Evolutionary conservation across 1,140 invertebrate species (phyloP).

Genomic region (Drosophila ananassae): DNA sequence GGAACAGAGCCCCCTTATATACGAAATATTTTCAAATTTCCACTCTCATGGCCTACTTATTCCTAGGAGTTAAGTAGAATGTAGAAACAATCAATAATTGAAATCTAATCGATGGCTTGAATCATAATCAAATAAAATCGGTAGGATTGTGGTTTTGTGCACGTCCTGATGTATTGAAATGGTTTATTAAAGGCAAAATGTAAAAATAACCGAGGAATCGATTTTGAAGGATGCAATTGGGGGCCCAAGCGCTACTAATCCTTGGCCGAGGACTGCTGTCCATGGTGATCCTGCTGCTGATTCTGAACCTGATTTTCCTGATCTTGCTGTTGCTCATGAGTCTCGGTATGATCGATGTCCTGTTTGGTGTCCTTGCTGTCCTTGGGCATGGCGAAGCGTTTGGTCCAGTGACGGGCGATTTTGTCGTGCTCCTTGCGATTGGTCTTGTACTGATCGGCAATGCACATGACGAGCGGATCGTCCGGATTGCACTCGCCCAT

Average conservation of each 20-base stretch:
- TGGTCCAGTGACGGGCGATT: conserved; percentile 57
- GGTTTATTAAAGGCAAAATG: neutral
- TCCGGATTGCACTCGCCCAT: conserved; percentile 66
- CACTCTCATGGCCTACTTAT: too few relatives aligned
- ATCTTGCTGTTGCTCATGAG: neutral
- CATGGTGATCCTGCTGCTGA: neutral
- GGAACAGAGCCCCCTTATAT: too few relatives aligned
- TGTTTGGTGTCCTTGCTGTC: neutral
- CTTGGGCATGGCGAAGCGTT: conserved; percentile 43
- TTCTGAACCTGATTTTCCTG: neutral
- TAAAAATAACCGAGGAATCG: neutral
- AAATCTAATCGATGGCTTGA: too few relatives aligned
- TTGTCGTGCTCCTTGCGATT: conserved; percentile 66
- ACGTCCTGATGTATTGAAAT: neutral
- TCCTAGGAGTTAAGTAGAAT: too few relatives aligned
- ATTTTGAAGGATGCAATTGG: neutral
- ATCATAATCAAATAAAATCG: too few relatives aligned
- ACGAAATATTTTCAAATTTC: too few relatives aligned
- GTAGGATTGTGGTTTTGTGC: neutral
- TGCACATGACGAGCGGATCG: conserved; percentile 59
- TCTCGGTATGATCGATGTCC: neutral
- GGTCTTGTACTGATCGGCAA: conserved; percentile 65
- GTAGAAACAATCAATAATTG: too few relatives aligned
- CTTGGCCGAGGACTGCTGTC: neutral
- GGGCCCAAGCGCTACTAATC: neutral